Conservation (phyloP, 2,888 invertebrate genomes). For the Rotaria magnacalcarata region DNA sequence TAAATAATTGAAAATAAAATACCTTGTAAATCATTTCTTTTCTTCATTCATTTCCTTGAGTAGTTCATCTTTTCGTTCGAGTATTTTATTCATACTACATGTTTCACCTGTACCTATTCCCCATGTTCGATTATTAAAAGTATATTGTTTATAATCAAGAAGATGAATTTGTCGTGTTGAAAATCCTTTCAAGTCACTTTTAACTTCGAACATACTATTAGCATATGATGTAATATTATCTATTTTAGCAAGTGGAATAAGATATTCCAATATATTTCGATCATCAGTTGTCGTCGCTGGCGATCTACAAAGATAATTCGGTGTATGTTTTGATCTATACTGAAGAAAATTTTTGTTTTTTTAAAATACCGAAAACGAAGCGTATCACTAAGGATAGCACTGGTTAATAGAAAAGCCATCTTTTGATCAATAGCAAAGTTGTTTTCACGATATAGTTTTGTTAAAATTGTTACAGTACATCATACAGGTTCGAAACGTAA, state of each 20-base stretch:
- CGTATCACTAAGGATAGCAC: constrained; percentile 28
- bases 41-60: background rate
- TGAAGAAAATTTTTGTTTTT: no score
- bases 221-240: background rate
- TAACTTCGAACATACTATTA: background rate
- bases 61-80: constrained; percentile 10
- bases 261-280: background rate
- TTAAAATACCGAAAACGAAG: background rate
- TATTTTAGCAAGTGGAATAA: background rate
- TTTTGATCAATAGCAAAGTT: background rate
- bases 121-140: background rate
- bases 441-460: constrained; percentile 30
- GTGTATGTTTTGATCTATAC: no score
- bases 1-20: background rate
- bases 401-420: background rate
- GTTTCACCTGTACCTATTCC: background rate
- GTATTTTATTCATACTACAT: background rate
- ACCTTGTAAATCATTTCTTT: background rate
- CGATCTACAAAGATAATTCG: background rate
- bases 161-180: background rate
- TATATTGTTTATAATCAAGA: background rate
- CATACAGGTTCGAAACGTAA: constrained; percentile 17
- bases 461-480: constrained; percentile 16
- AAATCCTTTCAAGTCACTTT: background rate
- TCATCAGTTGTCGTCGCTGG: background rate